phyloP scores from a whole-genome alignment of 2,888 invertebrate species.

The Rhagophthalmus giganteus region DNA sequence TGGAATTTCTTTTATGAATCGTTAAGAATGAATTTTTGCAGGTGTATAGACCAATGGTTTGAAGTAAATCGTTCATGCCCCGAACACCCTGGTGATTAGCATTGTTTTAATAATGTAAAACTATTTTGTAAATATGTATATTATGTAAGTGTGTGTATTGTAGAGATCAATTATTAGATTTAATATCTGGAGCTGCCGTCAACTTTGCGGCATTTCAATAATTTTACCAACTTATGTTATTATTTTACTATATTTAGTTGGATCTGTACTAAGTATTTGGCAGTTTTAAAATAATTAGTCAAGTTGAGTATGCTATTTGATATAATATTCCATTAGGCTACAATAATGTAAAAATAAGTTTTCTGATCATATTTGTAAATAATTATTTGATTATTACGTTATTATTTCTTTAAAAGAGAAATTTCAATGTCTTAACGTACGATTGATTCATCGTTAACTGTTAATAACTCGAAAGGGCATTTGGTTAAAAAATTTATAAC shows the following conservation, averaged over 20 bases:
- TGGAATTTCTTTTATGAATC: too few species aligned
- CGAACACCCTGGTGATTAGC: conserved; percentile 95
- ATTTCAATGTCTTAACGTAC: too few species aligned
- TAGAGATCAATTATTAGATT: conserved; percentile 39
- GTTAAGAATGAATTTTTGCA: conserved; percentile 58
- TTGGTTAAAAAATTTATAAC: not conserved
- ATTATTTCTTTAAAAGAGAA: too few species aligned
- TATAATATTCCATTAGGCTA: not conserved
- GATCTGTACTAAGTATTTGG: not conserved
- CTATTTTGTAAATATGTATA: conserved; percentile 45
- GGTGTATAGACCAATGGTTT: conserved; percentile 99
- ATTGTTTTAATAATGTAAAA: conserved; percentile 27
- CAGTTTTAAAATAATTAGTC: not conserved
- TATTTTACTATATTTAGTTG: not conserved
- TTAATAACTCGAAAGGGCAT: too few species aligned
- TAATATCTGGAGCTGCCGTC: conserved; percentile 6
- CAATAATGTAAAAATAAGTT: not conserved
- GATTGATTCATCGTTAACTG: not conserved
- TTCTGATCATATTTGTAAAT: not conserved
- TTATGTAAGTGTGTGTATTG: conserved; percentile 40
- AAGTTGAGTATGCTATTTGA: not conserved
- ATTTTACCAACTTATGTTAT: not conserved
- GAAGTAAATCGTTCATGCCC: conserved; percentile 98
- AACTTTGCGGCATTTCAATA: not conserved
- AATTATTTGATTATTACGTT: not conserved